These are phyloP conservation scores for Octomys mimax DNA, from an alignment of 2,797 vertebrate genomes.

Conservation along the genomic window DNA sequence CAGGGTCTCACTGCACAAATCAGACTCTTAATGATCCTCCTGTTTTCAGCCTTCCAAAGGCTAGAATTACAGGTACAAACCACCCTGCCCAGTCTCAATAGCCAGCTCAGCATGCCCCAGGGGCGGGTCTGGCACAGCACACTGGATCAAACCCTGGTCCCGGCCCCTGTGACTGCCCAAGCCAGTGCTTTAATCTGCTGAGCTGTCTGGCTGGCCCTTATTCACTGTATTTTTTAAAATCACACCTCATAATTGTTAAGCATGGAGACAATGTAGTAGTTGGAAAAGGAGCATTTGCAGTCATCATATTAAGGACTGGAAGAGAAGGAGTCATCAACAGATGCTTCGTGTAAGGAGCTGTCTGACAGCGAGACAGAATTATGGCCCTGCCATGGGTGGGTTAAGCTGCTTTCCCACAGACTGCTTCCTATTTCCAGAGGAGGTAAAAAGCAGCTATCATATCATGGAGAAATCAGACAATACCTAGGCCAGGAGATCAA, in stretches of 20 bases:
- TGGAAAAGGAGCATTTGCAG: not conserved
- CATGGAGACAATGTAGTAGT: not conserved
- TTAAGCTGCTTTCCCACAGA: not conserved
- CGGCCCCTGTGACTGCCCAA: too few species aligned
- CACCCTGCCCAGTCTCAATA: too few species aligned
- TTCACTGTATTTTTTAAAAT: not conserved
- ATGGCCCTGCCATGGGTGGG: not conserved
- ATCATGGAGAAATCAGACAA: not conserved
- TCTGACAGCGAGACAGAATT: not conserved
- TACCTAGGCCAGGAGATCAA: not conserved
- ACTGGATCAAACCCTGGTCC: too few species aligned
- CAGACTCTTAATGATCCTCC: too few species aligned
- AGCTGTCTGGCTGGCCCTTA: not conserved
- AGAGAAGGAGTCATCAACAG: not conserved
- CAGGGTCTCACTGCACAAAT: too few species aligned
- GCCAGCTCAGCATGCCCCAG: too few species aligned
- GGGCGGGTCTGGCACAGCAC: too few species aligned
- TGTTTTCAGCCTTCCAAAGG: too few species aligned
- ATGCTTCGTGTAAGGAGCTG: too few species aligned
- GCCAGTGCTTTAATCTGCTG: too few species aligned
- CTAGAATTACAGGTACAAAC: too few species aligned
- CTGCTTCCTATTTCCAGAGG: not conserved
- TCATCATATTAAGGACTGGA: accelerated
- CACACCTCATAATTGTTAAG: not conserved
- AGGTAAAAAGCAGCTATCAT: not conserved